Evolutionary conservation across 2,113 vertebrate genomes (phyloP).

Genomic region (Pelvicachromis taeniatus): DNA sequence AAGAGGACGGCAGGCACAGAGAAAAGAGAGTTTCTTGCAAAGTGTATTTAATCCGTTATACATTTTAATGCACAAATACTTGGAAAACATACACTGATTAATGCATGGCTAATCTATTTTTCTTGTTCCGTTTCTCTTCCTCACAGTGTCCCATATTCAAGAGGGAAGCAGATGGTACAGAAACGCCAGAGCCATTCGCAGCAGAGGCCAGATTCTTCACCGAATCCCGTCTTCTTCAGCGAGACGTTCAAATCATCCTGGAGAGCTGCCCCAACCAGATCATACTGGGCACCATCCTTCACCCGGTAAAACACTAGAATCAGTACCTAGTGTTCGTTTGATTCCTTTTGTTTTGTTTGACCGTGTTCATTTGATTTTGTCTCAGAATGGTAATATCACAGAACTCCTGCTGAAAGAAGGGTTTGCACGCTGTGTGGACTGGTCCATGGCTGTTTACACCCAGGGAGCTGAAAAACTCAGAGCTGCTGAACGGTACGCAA

Average conservation of each 20-base stretch:
- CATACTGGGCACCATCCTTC: constrained; percentile 93
- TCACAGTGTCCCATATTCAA: constrained; percentile 90
- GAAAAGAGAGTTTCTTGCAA: background rate
- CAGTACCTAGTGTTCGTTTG: background rate
- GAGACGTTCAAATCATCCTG: constrained; percentile 95
- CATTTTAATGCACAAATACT: background rate
- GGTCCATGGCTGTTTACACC: constrained; percentile 96
- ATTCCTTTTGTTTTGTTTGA: background rate
- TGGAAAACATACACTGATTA: background rate
- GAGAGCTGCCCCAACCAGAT: constrained; percentile 97
- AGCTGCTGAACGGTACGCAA: constrained; percentile 82
- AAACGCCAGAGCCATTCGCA: constrained; percentile 87
- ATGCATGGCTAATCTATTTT: background rate
- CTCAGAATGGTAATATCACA: constrained; percentile 94
- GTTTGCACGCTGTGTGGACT: constrained; percentile 95
- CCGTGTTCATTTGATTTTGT: background rate
- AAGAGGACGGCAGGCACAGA: background rate
- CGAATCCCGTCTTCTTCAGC: constrained; percentile 90
- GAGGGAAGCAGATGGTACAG: constrained; percentile 84
- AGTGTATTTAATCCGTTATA: background rate
- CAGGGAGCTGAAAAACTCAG: constrained; percentile 92
- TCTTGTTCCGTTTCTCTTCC: background rate
- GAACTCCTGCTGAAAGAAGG: constrained; percentile 93
- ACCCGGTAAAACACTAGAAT: constrained; percentile 77
- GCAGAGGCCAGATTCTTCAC: constrained; percentile 98